phyloP scores from a whole-genome alignment of 2,113 vertebrate species.

The Xiphophorus maculatus region DNA sequence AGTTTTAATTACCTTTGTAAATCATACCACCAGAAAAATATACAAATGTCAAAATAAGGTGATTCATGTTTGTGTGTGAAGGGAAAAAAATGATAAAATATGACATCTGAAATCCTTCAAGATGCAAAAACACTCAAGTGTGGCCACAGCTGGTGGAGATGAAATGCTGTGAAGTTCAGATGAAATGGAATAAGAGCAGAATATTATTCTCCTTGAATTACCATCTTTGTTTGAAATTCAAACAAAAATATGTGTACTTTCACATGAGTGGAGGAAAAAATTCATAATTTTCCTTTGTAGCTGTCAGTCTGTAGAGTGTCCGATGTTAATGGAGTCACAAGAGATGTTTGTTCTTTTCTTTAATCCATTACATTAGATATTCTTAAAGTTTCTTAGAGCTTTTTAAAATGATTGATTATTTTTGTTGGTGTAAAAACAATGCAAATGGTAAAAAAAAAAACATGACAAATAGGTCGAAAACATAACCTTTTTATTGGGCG shows the following conservation, averaged over 20 bases:
- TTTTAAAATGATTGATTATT: neutral
- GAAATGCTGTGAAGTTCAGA: neutral
- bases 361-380: neutral
- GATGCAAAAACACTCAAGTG: neutral
- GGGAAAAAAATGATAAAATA: neutral
- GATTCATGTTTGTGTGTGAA: neutral
- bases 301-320: constrained; percentile 21
- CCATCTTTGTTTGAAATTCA: constrained; percentile 20
- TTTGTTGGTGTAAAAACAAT: neutral
- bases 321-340: constrained; percentile 40
- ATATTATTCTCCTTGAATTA: neutral
- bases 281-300: constrained; percentile 49
- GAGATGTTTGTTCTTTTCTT: constrained; percentile 4
- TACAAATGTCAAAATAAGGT: neutral
- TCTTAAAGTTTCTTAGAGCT: neutral
- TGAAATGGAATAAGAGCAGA: neutral
- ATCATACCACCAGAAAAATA: neutral
- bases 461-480: neutral
- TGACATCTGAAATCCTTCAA: neutral
- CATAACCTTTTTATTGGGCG: neutral
- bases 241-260: neutral
- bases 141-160: neutral
- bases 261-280: constrained; percentile 11
- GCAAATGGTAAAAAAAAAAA: neutral
- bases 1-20: neutral